Conservation (phyloP, 2,797 vertebrate genomes). For the Sciurus carolinensis region DNA sequence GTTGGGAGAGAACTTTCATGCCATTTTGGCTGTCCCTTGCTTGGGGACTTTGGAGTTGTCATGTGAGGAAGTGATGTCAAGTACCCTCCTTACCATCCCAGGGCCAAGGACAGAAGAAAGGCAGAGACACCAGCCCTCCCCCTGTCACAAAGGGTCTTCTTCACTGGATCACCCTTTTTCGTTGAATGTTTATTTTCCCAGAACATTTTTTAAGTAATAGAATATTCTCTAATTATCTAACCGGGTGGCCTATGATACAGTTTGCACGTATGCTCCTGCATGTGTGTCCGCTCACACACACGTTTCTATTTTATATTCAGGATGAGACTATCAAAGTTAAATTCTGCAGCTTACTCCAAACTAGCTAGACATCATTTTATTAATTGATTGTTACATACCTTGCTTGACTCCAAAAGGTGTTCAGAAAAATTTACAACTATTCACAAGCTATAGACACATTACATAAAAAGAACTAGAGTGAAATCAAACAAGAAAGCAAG, state of each 20-base stretch:
- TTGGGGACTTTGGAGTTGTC: neutral
- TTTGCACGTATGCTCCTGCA: neutral
- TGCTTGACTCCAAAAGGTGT: neutral
- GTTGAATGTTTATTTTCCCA: neutral
- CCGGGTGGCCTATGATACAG: no score
- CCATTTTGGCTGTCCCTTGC: neutral
- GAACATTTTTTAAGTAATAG: neutral
- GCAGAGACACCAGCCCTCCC: accelerated
- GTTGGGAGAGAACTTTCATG: neutral
- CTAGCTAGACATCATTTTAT: slow-evolving; percentile 11
- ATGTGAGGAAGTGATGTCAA: neutral
- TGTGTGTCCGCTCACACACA: neutral
- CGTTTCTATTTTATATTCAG: neutral
- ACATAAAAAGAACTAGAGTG: neutral
- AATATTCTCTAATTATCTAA: slow-evolving; percentile 27
- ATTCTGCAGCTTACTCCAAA: neutral
- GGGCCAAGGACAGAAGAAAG: neutral
- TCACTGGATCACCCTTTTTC: neutral
- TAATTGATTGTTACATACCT: neutral
- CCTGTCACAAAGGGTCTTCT: neutral
- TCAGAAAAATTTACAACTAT: slow-evolving; percentile 4
- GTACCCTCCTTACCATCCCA: neutral
- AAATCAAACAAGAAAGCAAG: neutral
- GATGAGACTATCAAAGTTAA: neutral
- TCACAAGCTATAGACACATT: neutral